Conservation (phyloP, 2,888 invertebrate species). For the Leptopilina drosophilae region DNA sequence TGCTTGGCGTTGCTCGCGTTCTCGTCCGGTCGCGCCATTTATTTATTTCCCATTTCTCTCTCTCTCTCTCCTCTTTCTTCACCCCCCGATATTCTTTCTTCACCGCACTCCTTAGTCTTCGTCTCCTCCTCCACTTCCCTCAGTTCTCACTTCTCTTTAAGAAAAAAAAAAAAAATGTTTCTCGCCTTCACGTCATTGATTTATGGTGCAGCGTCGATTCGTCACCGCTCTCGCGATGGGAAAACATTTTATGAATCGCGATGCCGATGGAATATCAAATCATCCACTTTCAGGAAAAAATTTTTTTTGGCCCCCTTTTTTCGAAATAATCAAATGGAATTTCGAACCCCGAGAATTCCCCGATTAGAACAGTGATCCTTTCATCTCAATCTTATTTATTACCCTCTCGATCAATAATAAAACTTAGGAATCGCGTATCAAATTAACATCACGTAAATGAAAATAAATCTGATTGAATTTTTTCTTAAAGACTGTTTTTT, state of each 20-base stretch:
- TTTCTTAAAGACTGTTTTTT: neutral
- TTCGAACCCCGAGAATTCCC: no score
- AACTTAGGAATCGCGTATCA: neutral
- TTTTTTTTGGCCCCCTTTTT: no score
- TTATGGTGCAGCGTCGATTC: constrained; percentile 66
- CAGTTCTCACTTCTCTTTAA: constrained; percentile 36
- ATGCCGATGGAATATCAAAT: no score
- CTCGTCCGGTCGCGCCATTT: constrained; percentile 55
- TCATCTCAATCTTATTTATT: constrained; percentile 1
- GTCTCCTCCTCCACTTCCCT: constrained; percentile 43
- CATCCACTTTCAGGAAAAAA: no score
- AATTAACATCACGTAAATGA: neutral
- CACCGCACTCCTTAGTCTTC: constrained; percentile 51
- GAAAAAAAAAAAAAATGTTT: constrained; percentile 55
- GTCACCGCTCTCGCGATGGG: constrained; percentile 48
- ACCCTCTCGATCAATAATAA: neutral
- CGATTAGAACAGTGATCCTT: no score
- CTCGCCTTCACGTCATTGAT: constrained; percentile 69
- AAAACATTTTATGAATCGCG: neutral
- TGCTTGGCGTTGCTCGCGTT: constrained; percentile 50
- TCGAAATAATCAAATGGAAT: no score
- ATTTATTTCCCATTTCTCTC: constrained; percentile 61
- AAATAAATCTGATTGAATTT: neutral
- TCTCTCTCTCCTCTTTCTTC: constrained; percentile 48
- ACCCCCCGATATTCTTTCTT: constrained; percentile 48